Conservation (phyloP, 2,797 vertebrate species). For the Geotrypetes seraphini region DNA sequence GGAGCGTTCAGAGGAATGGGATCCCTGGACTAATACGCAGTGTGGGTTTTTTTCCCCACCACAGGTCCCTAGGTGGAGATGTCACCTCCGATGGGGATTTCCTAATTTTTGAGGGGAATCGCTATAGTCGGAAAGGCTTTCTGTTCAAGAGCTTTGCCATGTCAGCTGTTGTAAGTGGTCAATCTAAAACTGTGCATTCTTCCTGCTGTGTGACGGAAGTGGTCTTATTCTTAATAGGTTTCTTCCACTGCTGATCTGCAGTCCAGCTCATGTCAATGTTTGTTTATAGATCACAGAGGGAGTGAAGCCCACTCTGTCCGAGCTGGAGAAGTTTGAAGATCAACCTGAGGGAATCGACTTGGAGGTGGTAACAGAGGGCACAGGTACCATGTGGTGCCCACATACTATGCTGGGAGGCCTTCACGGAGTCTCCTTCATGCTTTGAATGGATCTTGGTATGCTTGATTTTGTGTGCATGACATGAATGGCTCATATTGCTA, state of each 20-base stretch:
- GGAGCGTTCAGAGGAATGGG: no score
- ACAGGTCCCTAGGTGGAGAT: conserved; percentile 82
- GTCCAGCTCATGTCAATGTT: neutral
- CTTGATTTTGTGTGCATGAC: no score
- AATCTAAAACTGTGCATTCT: no score
- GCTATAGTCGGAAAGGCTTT: conserved; percentile 91
- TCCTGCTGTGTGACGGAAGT: neutral
- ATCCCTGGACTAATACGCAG: no score
- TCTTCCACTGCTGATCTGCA: neutral
- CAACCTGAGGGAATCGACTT: conserved; percentile 91
- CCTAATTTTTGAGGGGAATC: conserved; percentile 92
- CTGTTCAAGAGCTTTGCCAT: conserved; percentile 95
- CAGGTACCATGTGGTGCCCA: conserved; percentile 51
- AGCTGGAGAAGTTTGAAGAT: conserved; percentile 93
- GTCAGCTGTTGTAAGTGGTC: conserved; percentile 82
- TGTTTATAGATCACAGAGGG: conserved; percentile 79
- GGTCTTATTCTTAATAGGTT: neutral
- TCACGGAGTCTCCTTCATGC: no score
- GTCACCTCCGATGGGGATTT: conserved; percentile 91
- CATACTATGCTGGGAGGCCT: no score
- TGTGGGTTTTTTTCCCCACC: neutral
- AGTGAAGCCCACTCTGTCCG: conserved; percentile 86
- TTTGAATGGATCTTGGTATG: no score
- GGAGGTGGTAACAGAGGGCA: conserved; percentile 86
- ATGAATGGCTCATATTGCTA: no score